These are phyloP conservation scores for Acanthopleura granulata DNA, from an alignment of 2,888 invertebrate genomes.

Conservation along the genomic window DNA sequence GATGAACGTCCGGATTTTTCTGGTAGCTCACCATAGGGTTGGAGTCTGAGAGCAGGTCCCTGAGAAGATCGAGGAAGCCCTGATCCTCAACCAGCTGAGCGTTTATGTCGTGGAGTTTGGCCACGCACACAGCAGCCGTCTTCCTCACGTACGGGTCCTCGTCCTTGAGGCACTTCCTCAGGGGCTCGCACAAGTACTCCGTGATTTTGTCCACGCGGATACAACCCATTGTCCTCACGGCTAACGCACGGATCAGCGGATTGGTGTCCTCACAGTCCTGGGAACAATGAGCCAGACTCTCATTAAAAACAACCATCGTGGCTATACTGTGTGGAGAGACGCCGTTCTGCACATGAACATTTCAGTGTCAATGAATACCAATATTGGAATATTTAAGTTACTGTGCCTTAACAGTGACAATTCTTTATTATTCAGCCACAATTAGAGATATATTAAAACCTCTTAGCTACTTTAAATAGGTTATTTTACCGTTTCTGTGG, in stretches of 20 bases:
- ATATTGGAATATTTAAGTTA: too few relatives aligned
- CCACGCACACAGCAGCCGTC: constrained; percentile 99
- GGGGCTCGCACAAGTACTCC: constrained; percentile 97
- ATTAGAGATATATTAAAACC: too few relatives aligned
- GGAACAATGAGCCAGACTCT: not conserved
- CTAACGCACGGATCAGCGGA: constrained; percentile 96
- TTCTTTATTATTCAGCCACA: too few relatives aligned
- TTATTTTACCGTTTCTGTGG: too few relatives aligned
- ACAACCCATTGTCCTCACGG: constrained; percentile 99
- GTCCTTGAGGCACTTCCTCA: constrained; percentile 80
- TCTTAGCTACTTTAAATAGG: too few relatives aligned
- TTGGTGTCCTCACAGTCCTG: constrained; percentile 99
- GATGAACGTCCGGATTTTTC: not conserved
- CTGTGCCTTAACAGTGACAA: too few relatives aligned
- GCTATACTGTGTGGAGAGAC: too few relatives aligned
- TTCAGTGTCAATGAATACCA: too few relatives aligned
- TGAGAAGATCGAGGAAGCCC: constrained; percentile 96
- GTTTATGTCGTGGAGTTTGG: constrained; percentile 97
- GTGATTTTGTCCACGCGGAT: constrained; percentile 99
- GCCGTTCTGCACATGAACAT: too few relatives aligned
- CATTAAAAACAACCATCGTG: too few relatives aligned
- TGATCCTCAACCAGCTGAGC: constrained; percentile 82
- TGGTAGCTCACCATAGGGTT: constrained; percentile 90
- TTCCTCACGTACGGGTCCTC: constrained; percentile 78
- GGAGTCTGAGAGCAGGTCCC: constrained; percentile 97